Percentiles rank a stretch among this genome's conserved stretches.
These are phyloP conservation scores for Eulemur coronatus DNA, from an alignment of 2,797 vertebrate species.

Conservation along the genomic window DNA sequence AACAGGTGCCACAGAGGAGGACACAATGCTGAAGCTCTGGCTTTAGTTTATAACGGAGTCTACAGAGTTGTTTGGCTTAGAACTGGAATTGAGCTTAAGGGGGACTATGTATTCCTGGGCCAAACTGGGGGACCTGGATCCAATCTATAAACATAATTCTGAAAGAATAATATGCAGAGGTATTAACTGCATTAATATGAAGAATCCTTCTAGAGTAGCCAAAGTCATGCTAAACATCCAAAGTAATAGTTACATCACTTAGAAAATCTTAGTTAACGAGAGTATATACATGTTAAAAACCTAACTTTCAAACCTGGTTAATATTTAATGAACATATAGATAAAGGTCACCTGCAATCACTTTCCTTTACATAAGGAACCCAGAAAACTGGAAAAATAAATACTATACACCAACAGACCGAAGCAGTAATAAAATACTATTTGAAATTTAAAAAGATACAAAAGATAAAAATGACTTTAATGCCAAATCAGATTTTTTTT, in stretches of 20 bases:
- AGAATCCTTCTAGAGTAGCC: not conserved
- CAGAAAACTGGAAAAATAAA: slow-evolving; percentile 33
- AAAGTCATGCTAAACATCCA: not conserved
- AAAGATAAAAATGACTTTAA: not conserved
- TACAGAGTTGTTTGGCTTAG: not conserved
- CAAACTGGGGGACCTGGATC: not conserved
- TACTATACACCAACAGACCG: not conserved
- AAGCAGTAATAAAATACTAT: slow-evolving; percentile 31
- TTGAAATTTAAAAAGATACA: not conserved
- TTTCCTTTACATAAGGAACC: not conserved
- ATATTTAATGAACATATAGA: slow-evolving; percentile 27
- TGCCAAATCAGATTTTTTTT: not conserved
- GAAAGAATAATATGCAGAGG: not conserved
- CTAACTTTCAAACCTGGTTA: slow-evolving; percentile 28
- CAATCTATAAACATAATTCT: slow-evolving; percentile 10
- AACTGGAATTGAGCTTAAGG: not conserved
- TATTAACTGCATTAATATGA: not conserved
- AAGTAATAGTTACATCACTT: not conserved
- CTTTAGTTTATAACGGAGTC: not conserved
- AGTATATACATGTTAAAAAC: not conserved
- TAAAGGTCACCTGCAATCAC: not conserved
- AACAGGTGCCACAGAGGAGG: not conserved
- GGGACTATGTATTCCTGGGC: not conserved
- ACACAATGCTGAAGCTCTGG: not conserved
- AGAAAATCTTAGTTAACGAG: not conserved